Base-by-base conservation (phyloP, 2,113 vertebrate species). In the Hyaena hyaena region DNA sequence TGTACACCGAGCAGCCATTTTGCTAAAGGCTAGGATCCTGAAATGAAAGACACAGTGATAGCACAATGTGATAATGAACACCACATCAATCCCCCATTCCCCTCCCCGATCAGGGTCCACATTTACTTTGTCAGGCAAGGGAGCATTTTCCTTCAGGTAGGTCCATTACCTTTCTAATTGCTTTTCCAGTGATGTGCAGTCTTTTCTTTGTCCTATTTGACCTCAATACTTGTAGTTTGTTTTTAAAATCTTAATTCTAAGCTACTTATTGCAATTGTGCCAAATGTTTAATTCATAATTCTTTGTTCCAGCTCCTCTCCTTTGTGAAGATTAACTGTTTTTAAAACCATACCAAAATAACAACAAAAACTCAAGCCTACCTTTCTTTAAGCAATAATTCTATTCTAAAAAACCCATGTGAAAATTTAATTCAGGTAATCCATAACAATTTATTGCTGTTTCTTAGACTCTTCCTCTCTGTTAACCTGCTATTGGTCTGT, bases 361-460 rank as follows among this genome's bases (percentile, higher is more conserved):
- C 5, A 33, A 55, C 16, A 93, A 88, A 79, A 91, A 39, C 23
- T 23, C 33, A 53, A 83, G 58, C 15, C 14, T 96, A 15, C 43
- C 33, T 85, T 77, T 80, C 53, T 85, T 85, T 55, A 68, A 33
- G 28, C 16, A 87, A 48, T 68, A 65, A 89, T 76, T 96, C 21
- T 73, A 9, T 61, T 58, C 23, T 80, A 19, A 86, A 50, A 95
- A 74, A 35, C 8, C 14, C 31, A 19, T 55, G 45, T 73, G 35
- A 93, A 93, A 26, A 55, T 90, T 93, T 88, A 87, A 61, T 90
- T 91, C 28, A 33, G 53, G 16, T 24, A 66, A 81, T 92, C 89
- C 50, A 33, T 74, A 92, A 53, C 53, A 96, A 69, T 86, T 39
- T 92, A 84, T 73, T 90, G 28, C 43, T 77, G 10, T 76, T 83